Evolutionary conservation across 2,113 vertebrate species (phyloP), one percentile per base, ranked within the genome.

Genomic region (Heterocephalus glaber): DNA sequence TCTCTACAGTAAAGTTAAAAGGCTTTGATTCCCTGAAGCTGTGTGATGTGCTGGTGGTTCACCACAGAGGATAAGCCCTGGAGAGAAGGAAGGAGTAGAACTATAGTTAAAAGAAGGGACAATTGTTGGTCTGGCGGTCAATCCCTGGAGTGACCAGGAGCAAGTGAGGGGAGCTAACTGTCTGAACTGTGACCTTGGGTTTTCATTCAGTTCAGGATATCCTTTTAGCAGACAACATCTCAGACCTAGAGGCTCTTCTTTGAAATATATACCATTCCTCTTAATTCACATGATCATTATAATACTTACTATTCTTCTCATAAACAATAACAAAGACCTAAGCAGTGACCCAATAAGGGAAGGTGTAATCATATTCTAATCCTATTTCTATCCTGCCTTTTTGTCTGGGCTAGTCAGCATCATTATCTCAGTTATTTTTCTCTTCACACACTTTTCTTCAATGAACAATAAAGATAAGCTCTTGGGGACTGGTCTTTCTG

Each of bases 211-310:
- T n/a, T 72, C 68, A n/a, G 17, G 22, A 68, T 90, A 17, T 10
- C 56, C 6, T 41, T 89, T 26, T 30, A 41, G 28, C n/a, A 93
- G 10, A 30, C 26, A 94, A 41, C 44, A 76, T 61, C 28, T 87
- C 88, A 95, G 79, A 61, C 65, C 56, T 33, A 35, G 44, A 95
- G 38, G 1, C 8, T 95, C 38, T 90, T 70, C 44, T 87, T 14
- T 33, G 80, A 86, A 70, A 89, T 56, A 72, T 22, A 63, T 0
- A 52, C 2, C 41, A 47, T 7, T 81, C 72, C 60, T 3, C 77
- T 68, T 86, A 86, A 83, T 52, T 92, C 61, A 95, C 66, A 96
- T 79, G 17, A 82, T n/a, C 41, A 86, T 47, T 85, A 35, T 85
- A 86, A 84, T 77, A 90, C 90, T 85, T 61, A 94, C 1, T 38